Conservation (phyloP, 2,888 invertebrate genomes). For the Lochmaea capreae region DNA sequence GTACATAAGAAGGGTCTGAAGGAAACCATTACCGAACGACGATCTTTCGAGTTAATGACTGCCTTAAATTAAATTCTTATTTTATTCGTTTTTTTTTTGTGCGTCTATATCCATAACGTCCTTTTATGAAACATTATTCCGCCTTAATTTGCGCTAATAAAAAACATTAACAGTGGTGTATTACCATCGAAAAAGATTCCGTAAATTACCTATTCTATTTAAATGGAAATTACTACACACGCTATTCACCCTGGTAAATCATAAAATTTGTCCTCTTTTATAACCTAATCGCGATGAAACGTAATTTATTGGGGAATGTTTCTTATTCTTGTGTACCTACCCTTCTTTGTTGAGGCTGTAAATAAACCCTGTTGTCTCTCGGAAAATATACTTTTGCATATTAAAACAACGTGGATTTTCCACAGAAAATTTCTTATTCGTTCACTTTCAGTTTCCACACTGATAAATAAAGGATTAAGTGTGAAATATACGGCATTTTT, state of each 20-base stretch:
- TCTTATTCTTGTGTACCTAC: conserved; percentile 28
- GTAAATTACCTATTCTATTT: conserved; percentile 27
- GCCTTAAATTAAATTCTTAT: neutral
- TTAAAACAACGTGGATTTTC: conserved; percentile 31
- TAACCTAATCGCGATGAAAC: conserved; percentile 36
- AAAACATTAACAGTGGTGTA: neutral
- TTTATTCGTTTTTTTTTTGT: neutral
- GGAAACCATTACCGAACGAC: too few species aligned
- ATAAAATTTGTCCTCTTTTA: conserved; percentile 37
- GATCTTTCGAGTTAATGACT: too few species aligned
- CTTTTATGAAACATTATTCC: neutral
- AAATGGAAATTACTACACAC: conserved; percentile 34
- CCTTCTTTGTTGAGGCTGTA: conserved; percentile 35
- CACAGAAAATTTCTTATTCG: conserved; percentile 28
- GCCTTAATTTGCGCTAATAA: neutral
- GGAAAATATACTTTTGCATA: conserved; percentile 36
- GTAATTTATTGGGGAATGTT: conserved; percentile 33
- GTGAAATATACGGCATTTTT: conserved; percentile 24
- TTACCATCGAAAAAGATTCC: conserved; percentile 3
- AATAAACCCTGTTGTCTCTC: conserved; percentile 34
- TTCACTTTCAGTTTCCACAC: conserved; percentile 31
- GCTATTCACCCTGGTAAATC: conserved; percentile 21
- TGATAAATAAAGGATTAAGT: conserved; percentile 33
- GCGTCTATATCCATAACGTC: neutral
- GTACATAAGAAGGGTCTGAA: too few species aligned